Conservation (phyloP, 2,113 vertebrate species). For the Salvelinus alpinus region DNA sequence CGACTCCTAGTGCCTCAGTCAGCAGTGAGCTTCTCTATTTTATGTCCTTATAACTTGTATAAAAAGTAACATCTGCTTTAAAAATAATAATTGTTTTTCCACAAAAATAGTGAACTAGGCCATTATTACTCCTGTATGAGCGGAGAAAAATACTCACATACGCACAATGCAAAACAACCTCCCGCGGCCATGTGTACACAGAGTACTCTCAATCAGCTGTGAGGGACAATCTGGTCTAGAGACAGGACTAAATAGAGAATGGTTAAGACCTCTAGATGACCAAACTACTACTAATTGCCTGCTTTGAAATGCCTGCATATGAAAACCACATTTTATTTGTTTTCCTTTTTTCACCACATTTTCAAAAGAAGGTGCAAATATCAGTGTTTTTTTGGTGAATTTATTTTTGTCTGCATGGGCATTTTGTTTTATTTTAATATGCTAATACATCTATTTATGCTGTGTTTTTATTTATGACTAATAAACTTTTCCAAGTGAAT, state of each 20-base stretch:
- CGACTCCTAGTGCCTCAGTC: too few species aligned
- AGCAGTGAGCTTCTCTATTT: too few species aligned
- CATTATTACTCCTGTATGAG: too few species aligned
- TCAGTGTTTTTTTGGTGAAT: slow-evolving; percentile 21
- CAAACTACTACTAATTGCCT: slow-evolving; percentile 48
- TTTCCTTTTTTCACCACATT: slow-evolving; percentile 37
- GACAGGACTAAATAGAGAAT: not conserved
- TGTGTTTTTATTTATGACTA: slow-evolving; percentile 65
- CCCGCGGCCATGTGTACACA: not conserved
- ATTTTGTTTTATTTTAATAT: slow-evolving; percentile 39
- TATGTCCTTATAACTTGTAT: too few species aligned
- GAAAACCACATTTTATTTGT: slow-evolving; percentile 44
- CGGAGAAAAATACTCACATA: too few species aligned
- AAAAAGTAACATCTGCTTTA: too few species aligned
- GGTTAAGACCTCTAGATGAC: not conserved
- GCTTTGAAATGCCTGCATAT: slow-evolving; percentile 34
- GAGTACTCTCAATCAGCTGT: not conserved
- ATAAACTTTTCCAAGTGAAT: slow-evolving; percentile 66
- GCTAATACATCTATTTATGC: slow-evolving; percentile 20
- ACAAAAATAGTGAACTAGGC: too few species aligned
- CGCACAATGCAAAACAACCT: too few species aligned
- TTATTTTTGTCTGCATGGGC: slow-evolving; percentile 58
- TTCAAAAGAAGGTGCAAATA: not conserved
- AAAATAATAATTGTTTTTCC: too few species aligned
- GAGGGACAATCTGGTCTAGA: not conserved